phyloP scores from a whole-genome alignment of 92 coral and sea anemone species.

The Heteractis magnifica region DNA sequence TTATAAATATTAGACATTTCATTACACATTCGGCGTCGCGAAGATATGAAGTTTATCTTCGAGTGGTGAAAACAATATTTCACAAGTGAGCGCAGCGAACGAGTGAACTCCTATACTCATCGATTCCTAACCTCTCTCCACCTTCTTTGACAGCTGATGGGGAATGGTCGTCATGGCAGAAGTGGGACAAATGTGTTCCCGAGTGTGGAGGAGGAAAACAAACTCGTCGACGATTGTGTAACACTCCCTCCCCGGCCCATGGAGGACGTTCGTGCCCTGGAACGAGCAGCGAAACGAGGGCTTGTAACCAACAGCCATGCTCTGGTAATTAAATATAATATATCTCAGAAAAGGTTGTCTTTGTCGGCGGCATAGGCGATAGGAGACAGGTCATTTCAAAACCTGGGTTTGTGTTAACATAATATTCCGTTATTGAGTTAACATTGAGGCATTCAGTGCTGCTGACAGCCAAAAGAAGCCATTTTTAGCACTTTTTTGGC shows the following conservation, averaged over 20 bases:
- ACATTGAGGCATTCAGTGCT: too few relatives aligned
- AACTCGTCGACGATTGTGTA: slow-evolving; percentile 35
- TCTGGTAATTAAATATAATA: slow-evolving; percentile 19
- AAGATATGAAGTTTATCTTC: too few relatives aligned
- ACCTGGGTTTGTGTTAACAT: too few relatives aligned
- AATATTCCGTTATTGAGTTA: too few relatives aligned
- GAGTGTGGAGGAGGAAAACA: slow-evolving; percentile 45
- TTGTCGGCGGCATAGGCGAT: background rate
- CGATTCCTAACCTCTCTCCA: background rate
- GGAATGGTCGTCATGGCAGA: slow-evolving; percentile 36
- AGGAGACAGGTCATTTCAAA: too few relatives aligned
- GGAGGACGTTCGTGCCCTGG: slow-evolving; percentile 45
- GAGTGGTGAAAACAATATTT: too few relatives aligned
- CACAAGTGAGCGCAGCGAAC: too few relatives aligned
- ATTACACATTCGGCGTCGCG: too few relatives aligned
- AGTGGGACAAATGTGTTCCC: slow-evolving; percentile 32
- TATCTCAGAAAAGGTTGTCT: background rate
- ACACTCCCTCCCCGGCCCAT: slow-evolving; percentile 35
- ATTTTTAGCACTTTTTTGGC: too few relatives aligned
- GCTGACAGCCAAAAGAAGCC: too few relatives aligned
- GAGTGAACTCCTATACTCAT: background rate
- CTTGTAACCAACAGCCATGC: slow-evolving; percentile 46
- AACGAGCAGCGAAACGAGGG: slow-evolving; percentile 34
- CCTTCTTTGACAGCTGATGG: slow-evolving; percentile 12
- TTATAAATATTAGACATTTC: too few relatives aligned